phyloP scores from a whole-genome alignment of 2,888 invertebrate species.

The Xylota segnis region DNA sequence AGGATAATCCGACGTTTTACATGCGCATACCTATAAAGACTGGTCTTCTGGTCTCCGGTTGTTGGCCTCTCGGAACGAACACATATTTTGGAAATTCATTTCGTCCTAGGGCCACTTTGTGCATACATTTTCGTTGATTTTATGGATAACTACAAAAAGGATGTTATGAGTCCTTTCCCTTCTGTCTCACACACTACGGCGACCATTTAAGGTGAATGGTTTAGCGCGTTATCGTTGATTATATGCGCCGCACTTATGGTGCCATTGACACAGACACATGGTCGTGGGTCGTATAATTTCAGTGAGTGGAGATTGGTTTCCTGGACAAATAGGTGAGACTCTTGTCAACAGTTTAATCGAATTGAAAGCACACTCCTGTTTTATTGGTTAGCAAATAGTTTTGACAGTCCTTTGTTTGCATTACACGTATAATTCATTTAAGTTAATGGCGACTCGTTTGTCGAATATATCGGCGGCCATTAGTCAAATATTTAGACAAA shows the following conservation, averaged over 20 bases:
- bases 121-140: constrained; percentile 37
- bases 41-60: not conserved
- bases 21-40: constrained; percentile 11
- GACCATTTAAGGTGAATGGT: constrained; percentile 33
- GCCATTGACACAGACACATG: constrained; percentile 14
- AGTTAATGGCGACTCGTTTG: too few relatives aligned
- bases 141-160: not conserved
- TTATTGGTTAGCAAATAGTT: not conserved
- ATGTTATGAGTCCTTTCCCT: not conserved
- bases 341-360: not conserved
- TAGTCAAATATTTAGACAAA: too few relatives aligned
- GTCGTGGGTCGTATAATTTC: constrained; percentile 1
- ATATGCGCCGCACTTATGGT: not conserved
- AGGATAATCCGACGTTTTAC: constrained; percentile 17
- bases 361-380: not conserved
- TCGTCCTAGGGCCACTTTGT: constrained; percentile 11
- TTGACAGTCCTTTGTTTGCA: not conserved
- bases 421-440: not conserved
- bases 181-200: constrained; percentile 12
- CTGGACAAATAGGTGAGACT: constrained; percentile 3
- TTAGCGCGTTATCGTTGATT: constrained; percentile 29
- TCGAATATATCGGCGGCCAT: too few relatives aligned
- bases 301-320: not conserved
- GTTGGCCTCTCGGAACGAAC: not conserved
- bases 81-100: constrained; percentile 10